Evolutionary conservation across 23 tunicate species (phyloP).

Genomic region (Halocynthia aurantium): DNA sequence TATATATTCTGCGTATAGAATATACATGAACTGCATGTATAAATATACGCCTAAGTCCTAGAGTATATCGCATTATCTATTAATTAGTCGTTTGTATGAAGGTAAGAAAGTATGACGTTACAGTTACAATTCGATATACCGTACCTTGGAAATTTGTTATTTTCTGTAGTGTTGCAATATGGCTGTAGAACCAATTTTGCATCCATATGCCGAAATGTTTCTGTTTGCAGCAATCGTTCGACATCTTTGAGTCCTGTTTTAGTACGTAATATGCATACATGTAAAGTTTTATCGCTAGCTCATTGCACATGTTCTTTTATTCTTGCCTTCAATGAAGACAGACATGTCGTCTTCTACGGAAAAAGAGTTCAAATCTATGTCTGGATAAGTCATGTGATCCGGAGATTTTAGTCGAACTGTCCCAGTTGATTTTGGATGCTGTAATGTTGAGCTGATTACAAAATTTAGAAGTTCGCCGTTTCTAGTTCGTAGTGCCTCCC

Average conservation of each 20-base stretch:
- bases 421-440: conserved; percentile 39
- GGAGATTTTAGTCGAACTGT: conserved; percentile 16
- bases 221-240: conserved; percentile 1
- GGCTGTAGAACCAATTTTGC: conserved; percentile 9
- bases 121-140: no score
- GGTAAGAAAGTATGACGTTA: no score
- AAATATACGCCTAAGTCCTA: no score
- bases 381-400: conserved; percentile 26
- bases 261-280: not conserved
- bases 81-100: no score
- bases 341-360: conserved; percentile 26
- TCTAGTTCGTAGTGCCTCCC: not conserved
- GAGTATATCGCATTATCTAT: no score
- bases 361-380: conserved; percentile 41
- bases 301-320: not conserved
- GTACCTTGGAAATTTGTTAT: conserved; percentile 17
- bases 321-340: conserved; percentile 34
- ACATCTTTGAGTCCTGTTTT: not conserved
- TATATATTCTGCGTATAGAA: no score
- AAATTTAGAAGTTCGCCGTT: conserved; percentile 10
- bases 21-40: no score
- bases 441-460: conserved; percentile 5
- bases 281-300: not conserved
- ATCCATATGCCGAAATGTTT: not conserved
- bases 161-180: conserved; percentile 4